A percentile compares a stretch with the other conserved stretches of the same genome.
phyloP scores from a whole-genome alignment of 2,888 invertebrate genomes.

The Drosophila pseudotalamancana region DNA sequence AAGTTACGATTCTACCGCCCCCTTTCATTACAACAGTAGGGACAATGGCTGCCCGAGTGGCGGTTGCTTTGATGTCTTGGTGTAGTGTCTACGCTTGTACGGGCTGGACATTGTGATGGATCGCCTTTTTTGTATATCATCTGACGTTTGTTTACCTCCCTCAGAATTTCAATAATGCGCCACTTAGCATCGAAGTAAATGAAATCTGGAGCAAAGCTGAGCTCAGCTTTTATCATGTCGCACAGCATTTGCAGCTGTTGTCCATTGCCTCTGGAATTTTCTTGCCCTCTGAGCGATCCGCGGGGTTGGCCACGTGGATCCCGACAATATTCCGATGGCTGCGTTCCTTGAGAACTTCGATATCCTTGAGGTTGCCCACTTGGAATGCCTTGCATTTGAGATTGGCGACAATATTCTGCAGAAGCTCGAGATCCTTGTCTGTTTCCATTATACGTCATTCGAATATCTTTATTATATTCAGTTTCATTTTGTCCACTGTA shows the following conservation, averaged over 20 bases:
- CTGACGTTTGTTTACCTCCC: slow-evolving; percentile 69
- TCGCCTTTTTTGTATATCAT: slow-evolving; percentile 41
- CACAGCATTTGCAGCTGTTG: slow-evolving; percentile 66
- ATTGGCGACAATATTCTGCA: too few relatives aligned
- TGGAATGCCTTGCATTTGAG: not conserved
- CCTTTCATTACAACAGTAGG: slow-evolving; percentile 24
- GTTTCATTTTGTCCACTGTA: not conserved
- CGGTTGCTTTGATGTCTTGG: not conserved
- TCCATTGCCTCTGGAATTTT: not conserved
- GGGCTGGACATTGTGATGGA: not conserved
- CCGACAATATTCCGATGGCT: not conserved
- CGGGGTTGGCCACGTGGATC: not conserved
- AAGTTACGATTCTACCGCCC: not conserved
- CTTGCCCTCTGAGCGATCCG: too few relatives aligned
- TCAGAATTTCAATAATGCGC: slow-evolving; percentile 71
- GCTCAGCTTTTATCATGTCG: slow-evolving; percentile 67
- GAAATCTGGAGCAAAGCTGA: slow-evolving; percentile 59
- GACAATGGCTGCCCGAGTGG: not conserved
- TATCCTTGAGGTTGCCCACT: not conserved
- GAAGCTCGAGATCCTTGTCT: not conserved
- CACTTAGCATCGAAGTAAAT: slow-evolving; percentile 76
- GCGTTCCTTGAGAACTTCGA: not conserved
- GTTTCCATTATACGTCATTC: not conserved
- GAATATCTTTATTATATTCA: not conserved
- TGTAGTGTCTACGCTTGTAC: not conserved